Base-by-base conservation (phyloP, 2,113 vertebrate genomes). In the Zapornia atra region DNA sequence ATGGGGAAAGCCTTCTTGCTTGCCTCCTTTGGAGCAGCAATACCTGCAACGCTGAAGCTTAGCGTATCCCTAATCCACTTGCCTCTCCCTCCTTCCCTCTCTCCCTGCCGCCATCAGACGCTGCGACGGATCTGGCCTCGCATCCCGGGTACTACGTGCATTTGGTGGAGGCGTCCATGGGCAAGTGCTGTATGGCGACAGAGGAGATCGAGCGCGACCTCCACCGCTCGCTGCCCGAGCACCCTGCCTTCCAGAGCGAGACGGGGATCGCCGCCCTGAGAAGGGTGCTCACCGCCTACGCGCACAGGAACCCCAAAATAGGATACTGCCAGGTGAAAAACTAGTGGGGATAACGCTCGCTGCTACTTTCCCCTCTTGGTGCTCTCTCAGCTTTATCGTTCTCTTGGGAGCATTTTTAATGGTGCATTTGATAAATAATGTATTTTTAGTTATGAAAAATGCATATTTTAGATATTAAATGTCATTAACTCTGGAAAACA, bases 131-230 rank as follows among this genome's bases (percentile, higher is more conserved):
- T 59, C 97, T 99, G 0, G 97, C 97, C 34, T 94, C 97, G 0
- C 98, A 99, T 42, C 98, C 98, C 1, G 98, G 98, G 20, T 99
- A 99, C 95, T 99, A 99, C 9, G 5, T 96, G 0, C 91, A 92
- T 8, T 94, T 99, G 97, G 98, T 99, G 96, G 98, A 99, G 96
- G 98, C 97, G 6, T 99, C 99, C 6, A 98, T 99, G 98, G 99
- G 99, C 18, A 98, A 97, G 63, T 98, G 94, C 94, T 99, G 97
- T 90, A 97, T 99, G 96, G 99, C 98, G 2, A 99, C 98, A 0
- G 99, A 99, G 93, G 99, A 99, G 98, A 99, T 99, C 0, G 99
- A 99, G 94, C 97, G 99, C 0, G 99, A 99, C 96, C 98, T 99
- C 57, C 99, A 99, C 95, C 99, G 99, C 66, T 99, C 99, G 0